phyloP scores from a whole-genome alignment of 2,888 invertebrate species.

The Myopa testacea region DNA sequence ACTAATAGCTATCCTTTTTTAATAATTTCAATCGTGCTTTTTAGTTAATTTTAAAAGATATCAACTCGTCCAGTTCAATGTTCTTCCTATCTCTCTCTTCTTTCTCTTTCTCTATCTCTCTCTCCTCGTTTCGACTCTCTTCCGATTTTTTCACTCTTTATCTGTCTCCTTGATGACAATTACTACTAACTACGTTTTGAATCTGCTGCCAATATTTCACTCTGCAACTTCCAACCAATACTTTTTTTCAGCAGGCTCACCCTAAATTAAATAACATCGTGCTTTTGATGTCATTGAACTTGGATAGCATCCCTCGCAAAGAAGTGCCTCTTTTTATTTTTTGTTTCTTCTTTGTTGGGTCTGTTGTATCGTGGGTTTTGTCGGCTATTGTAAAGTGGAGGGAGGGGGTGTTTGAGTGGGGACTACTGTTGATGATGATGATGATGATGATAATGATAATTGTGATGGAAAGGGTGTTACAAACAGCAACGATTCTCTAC shows the following conservation, averaged over 20 bases:
- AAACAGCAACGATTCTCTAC: slow-evolving; percentile 11
- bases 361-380: neutral
- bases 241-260: neutral
- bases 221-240: neutral
- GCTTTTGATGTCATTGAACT: slow-evolving; percentile 26
- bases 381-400: neutral
- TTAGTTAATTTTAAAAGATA: no score
- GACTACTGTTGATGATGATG: neutral
- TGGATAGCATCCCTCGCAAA: slow-evolving; percentile 7
- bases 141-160: no score
- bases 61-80: no score
- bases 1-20: no score
- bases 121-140: no score
- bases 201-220: neutral
- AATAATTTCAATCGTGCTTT: no score
- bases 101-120: neutral
- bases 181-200: neutral
- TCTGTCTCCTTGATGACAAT: no score
- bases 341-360: neutral
- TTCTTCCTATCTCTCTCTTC: neutral
- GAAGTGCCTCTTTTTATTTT: neutral
- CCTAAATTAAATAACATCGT: neutral
- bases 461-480: neutral
- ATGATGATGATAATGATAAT: neutral
- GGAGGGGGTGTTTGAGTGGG: neutral